Conservation (phyloP, 2,113 vertebrate genomes). For the Cebidichthys violaceus region DNA sequence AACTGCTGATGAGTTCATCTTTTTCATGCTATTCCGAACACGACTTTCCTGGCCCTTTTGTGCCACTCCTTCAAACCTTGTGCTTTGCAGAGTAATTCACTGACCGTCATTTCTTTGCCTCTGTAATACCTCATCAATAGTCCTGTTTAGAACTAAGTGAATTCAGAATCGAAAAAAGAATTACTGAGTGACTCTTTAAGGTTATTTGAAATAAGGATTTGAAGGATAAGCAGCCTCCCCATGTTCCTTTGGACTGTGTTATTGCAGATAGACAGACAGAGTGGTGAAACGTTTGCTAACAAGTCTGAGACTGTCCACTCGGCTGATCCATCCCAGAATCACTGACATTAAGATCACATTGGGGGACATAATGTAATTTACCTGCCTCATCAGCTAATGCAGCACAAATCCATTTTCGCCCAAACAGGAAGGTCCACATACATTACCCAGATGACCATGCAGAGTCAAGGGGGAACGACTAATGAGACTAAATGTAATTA, state of each 20-base stretch:
- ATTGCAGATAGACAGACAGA: slow-evolving; percentile 28
- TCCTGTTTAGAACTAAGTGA: slow-evolving; percentile 25
- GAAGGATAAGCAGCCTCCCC: slow-evolving; percentile 27
- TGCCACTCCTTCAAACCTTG: slow-evolving; percentile 26
- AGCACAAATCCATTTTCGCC: slow-evolving; percentile 85
- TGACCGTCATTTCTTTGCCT: slow-evolving; percentile 24
- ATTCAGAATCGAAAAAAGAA: slow-evolving; percentile 31
- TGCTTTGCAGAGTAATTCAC: slow-evolving; percentile 24
- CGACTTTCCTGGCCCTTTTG: neutral
- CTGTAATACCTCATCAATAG: slow-evolving; percentile 25
- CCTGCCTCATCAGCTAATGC: slow-evolving; percentile 87
- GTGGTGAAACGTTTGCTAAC: slow-evolving; percentile 37
- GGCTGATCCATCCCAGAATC: slow-evolving; percentile 72
- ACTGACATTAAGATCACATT: slow-evolving; percentile 86
- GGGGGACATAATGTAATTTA: slow-evolving; percentile 84
- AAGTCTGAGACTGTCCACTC: slow-evolving; percentile 57
- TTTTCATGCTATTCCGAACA: slow-evolving; percentile 32
- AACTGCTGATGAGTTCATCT: slow-evolving; percentile 53
- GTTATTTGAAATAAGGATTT: slow-evolving; percentile 39
- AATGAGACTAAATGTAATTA: slow-evolving; percentile 86
- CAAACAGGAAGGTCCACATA: slow-evolving; percentile 83
- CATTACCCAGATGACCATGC: slow-evolving; percentile 83
- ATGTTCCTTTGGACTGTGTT: slow-evolving; percentile 15
- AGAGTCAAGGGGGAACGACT: slow-evolving; percentile 78
- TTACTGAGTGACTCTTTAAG: slow-evolving; percentile 19